Evolutionary conservation across 2,113 vertebrate species (phyloP).

Genomic region (Macrotus californicus): DNA sequence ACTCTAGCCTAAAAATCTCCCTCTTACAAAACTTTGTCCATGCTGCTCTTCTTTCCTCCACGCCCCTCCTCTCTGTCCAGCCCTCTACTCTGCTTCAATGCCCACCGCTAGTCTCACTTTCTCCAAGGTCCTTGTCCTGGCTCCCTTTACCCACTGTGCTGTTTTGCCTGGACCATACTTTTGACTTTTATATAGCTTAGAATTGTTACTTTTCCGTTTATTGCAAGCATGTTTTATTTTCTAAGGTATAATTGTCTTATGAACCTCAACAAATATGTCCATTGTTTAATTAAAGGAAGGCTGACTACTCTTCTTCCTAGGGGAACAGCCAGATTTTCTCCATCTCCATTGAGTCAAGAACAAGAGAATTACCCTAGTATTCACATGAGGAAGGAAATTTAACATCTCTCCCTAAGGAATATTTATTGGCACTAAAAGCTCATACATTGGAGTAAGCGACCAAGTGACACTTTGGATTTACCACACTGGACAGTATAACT

Average conservation of each 20-base stretch:
- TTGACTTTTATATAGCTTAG: not conserved
- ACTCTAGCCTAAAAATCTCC: not conserved
- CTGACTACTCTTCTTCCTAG: not conserved
- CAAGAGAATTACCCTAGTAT: not conserved
- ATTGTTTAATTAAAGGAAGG: not conserved
- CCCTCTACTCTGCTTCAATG: not conserved
- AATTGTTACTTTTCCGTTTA: not conserved
- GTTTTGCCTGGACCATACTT: not conserved
- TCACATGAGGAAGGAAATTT: not conserved
- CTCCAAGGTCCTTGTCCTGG: not conserved
- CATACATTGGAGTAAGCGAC: not conserved
- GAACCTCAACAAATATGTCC: not conserved
- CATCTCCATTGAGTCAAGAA: not conserved
- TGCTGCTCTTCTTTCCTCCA: not conserved
- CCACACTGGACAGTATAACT: not conserved
- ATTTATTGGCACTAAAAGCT: conserved; percentile 2
- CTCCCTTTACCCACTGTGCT: not conserved
- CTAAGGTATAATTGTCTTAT: not conserved
- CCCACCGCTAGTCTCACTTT: not conserved
- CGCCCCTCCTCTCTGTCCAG: not conserved
- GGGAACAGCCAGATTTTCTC: not conserved
- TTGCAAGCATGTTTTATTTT: not conserved
- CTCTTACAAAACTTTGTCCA: not conserved
- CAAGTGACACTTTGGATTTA: not conserved
- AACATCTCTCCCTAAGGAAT: not conserved